phyloP scores from a whole-genome alignment of 2,797 vertebrate genomes.

The Buphagus erythrorhynchus region DNA sequence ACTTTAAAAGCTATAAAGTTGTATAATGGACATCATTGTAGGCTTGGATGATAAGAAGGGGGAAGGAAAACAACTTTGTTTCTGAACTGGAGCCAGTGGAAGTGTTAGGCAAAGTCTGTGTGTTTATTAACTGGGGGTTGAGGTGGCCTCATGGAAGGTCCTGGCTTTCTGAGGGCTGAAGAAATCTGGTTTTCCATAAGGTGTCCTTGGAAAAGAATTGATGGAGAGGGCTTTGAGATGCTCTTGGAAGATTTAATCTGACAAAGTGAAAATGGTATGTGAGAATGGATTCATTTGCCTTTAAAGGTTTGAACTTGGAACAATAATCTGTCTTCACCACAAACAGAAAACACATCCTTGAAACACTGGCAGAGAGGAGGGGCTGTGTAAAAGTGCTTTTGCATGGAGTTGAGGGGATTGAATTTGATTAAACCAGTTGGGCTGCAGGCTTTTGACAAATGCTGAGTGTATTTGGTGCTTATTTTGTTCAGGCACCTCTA shows the following conservation, averaged over 20 bases:
- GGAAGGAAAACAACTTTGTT: slow-evolving; percentile 13
- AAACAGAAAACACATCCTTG: not conserved
- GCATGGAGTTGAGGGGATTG: not conserved
- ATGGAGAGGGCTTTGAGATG: not conserved
- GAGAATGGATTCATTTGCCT: not conserved
- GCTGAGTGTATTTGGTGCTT: not conserved
- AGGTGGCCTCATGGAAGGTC: not conserved
- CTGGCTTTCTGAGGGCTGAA: not conserved
- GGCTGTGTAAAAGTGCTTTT: not conserved
- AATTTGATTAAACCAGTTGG: not conserved
- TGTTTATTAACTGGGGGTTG: not conserved
- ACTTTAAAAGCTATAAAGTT: not conserved
- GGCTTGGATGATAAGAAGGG: not conserved
- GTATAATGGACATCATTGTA: not conserved
- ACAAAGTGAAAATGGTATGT: not conserved
- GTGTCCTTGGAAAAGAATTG: not conserved
- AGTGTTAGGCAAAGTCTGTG: not conserved
- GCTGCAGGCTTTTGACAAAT: not conserved
- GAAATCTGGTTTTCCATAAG: not conserved
- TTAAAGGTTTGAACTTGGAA: not conserved
- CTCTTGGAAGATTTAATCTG: not conserved
- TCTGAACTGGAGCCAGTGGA: not conserved
- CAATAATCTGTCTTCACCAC: not conserved
- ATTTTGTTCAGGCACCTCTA: not conserved
- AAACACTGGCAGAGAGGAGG: not conserved